Evolutionary conservation across 2,888 invertebrate species (phyloP).

Genomic region (Tenthredo scrophulariae): DNA sequence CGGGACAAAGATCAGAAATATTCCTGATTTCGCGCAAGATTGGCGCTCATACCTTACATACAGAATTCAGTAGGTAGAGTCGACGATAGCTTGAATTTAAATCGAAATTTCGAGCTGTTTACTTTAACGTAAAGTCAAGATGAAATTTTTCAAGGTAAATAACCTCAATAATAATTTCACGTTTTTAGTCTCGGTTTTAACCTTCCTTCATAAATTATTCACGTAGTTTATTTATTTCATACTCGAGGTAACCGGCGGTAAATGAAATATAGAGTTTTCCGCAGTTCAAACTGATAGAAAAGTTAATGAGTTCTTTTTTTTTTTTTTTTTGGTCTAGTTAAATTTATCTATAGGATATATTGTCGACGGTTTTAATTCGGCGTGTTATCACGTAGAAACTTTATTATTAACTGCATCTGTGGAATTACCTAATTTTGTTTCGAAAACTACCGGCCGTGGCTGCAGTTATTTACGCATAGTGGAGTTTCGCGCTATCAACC

Average conservation of each 20-base stretch:
- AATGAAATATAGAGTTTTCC: not conserved
- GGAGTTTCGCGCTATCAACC: not conserved
- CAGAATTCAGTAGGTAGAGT: not conserved
- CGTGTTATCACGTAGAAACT: constrained; percentile 4
- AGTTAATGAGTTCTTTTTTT: not conserved
- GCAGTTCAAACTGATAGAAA: not conserved
- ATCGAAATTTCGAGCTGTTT: not conserved
- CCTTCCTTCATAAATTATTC: not conserved
- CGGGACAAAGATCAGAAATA: not conserved
- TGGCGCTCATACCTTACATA: not conserved
- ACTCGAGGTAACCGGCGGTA: not conserved
- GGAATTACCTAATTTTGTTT: constrained; percentile 22
- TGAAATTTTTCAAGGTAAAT: not conserved
- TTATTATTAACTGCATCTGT: not conserved
- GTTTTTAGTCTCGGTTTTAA: not conserved
- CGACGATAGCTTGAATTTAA: not conserved
- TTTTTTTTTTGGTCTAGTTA: not conserved
- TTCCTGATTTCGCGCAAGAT: not conserved
- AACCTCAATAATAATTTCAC: not conserved
- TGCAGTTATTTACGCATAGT: not conserved
- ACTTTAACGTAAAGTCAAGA: not conserved
- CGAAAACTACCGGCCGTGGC: not conserved
- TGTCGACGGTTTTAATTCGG: constrained; percentile 1
- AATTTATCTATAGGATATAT: not conserved
- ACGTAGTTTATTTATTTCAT: not conserved